phyloP scores from a whole-genome alignment of 2,888 invertebrate species.

The Furcula furcula region DNA sequence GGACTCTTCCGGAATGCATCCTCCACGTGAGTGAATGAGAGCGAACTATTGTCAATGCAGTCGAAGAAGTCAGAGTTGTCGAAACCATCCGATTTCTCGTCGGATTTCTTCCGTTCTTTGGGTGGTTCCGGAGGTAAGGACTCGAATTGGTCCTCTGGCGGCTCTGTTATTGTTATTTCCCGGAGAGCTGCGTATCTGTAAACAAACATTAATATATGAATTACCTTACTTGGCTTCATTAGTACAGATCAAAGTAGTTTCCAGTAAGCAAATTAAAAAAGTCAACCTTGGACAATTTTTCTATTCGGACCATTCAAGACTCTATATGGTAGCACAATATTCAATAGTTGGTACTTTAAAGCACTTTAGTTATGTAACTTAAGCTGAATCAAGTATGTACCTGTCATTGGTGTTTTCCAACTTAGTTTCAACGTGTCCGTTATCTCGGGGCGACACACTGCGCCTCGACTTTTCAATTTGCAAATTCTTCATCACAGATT shows the following conservation, averaged over 20 bases:
- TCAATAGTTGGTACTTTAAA: no score
- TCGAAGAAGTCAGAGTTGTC: constrained; percentile 78
- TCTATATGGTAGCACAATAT: no score
- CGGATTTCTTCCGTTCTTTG: constrained; percentile 74
- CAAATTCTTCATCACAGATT: constrained; percentile 71
- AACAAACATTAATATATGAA: constrained; percentile 1
- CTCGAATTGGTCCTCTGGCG: constrained; percentile 77
- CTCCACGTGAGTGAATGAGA: constrained; percentile 74
- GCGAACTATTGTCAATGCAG: constrained; percentile 76
- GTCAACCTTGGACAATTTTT: no score
- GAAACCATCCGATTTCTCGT: constrained; percentile 77
- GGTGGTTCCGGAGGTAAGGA: constrained; percentile 71
- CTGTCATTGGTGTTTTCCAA: constrained; percentile 81
- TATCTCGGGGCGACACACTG: constrained; percentile 74
- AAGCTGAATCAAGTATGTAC: no score
- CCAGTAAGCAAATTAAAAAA: no score
- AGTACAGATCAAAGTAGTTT: no score
- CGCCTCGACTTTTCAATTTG: constrained; percentile 61
- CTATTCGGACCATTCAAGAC: no score
- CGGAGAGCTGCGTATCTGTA: constrained; percentile 88
- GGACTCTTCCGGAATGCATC: constrained; percentile 78
- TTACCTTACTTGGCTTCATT: no score
- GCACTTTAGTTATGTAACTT: no score
- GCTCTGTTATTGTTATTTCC: constrained; percentile 86
- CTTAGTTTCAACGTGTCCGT: constrained; percentile 61